Percentiles rank a stretch among this genome's conserved stretches.
Conservation (phyloP, 2,797 vertebrate species). For the Corythornis leucogaster region DNA sequence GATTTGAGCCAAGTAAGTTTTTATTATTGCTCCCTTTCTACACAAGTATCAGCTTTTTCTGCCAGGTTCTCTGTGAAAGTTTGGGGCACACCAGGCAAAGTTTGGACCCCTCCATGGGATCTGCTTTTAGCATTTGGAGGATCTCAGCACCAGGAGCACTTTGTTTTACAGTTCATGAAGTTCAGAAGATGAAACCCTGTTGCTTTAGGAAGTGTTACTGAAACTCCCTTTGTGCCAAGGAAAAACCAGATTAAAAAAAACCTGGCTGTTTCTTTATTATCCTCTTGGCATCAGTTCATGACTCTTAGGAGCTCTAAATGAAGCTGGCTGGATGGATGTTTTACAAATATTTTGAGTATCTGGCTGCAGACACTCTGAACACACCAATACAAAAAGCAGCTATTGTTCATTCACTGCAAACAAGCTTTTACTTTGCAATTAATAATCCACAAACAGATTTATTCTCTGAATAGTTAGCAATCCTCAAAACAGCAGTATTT, state of each 20-base stretch:
- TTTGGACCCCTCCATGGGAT: not conserved
- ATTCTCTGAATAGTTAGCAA: not conserved
- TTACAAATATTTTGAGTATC: not conserved
- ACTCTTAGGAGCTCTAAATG: not conserved
- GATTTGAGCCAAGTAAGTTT: constrained; percentile 8
- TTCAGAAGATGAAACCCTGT: not conserved
- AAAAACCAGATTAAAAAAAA: not conserved
- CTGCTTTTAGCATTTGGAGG: not conserved
- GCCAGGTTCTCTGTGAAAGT: not conserved
- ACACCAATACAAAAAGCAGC: not conserved
- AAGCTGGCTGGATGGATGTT: not conserved
- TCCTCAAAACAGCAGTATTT: not conserved
- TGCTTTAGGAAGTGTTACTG: not conserved
- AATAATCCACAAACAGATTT: constrained; percentile 6
- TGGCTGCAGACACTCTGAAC: not conserved
- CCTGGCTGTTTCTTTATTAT: not conserved
- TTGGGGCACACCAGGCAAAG: not conserved
- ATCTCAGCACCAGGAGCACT: not conserved
- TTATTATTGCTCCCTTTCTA: not conserved
- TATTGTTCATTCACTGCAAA: not conserved
- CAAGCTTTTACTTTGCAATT: not conserved
- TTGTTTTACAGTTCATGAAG: not conserved
- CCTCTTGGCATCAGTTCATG: not conserved
- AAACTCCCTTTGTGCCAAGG: not conserved
- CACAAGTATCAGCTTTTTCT: not conserved